Evolutionary conservation across 2,113 vertebrate species (phyloP).

Genomic region (Prolemur simus): DNA sequence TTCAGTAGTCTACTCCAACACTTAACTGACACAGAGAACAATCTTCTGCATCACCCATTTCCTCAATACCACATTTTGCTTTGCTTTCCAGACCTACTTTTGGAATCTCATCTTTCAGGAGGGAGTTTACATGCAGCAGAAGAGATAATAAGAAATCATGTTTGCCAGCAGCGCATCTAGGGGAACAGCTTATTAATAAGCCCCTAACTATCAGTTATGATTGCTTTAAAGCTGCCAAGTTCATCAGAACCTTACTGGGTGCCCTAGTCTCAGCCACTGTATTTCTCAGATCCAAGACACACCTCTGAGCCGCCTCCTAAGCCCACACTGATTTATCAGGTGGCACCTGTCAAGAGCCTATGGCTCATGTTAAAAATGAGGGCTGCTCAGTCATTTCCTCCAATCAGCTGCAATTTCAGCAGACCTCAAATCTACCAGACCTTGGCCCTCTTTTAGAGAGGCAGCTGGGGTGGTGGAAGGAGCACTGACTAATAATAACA

Average conservation of each 20-base stretch:
- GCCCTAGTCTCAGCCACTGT: accelerated
- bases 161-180: not conserved
- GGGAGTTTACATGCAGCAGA: not conserved
- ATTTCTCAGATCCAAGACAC: not conserved
- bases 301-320: not conserved
- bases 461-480: not conserved
- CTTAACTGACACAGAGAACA: not conserved
- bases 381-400: not conserved
- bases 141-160: not conserved
- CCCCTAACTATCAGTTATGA: not conserved
- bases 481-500: not conserved
- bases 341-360: not conserved
- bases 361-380: not conserved
- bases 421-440: not conserved
- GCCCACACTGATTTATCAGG: not conserved
- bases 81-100: not conserved
- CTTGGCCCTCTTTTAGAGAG: not conserved
- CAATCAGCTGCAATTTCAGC: not conserved
- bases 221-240: not conserved
- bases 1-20: not conserved
- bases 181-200: not conserved
- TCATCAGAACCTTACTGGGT: accelerated
- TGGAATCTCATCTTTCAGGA: not conserved
- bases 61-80: not conserved
- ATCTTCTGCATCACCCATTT: not conserved